Evolutionary conservation across 2,888 invertebrate species (phyloP).

Genomic region (Leptinotarsa peninsularis): DNA sequence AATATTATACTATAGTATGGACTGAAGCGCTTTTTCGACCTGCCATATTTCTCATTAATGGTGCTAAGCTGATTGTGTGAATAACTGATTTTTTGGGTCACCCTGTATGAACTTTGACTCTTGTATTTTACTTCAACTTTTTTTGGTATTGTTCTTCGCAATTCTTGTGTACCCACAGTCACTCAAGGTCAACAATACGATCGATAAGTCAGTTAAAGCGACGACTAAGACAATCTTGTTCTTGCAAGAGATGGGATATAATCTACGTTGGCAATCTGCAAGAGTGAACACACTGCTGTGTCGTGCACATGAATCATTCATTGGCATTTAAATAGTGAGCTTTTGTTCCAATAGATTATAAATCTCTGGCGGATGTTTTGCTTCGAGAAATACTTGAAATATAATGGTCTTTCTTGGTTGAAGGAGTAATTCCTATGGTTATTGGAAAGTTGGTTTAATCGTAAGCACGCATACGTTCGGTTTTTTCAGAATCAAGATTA

Average conservation of each 20-base stretch:
- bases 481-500: too few relatives aligned
- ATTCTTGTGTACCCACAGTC: background rate
- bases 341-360: constrained; percentile 47
- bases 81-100: too few relatives aligned
- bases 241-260: constrained; percentile 12
- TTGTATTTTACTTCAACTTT: too few relatives aligned
- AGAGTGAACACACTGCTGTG: constrained; percentile 41
- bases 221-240: constrained; percentile 12
- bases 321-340: constrained; percentile 52
- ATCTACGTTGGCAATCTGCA: constrained; percentile 46
- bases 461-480: background rate
- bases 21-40: too few relatives aligned
- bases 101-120: too few relatives aligned
- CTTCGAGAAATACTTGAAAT: background rate
- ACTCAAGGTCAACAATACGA: constrained; percentile 13
- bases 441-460: background rate
- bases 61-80: too few relatives aligned
- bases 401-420: background rate
- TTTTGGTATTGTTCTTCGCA: too few relatives aligned
- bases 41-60: too few relatives aligned
- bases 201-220: background rate
- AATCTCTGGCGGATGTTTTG: constrained; percentile 28
- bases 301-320: constrained; percentile 55
- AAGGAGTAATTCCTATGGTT: background rate
- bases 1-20: too few relatives aligned